Evolutionary conservation across 2,113 vertebrate species (phyloP), one percentile per base, ranked within the genome.

Genomic region (Pogonocichla stellata): DNA sequence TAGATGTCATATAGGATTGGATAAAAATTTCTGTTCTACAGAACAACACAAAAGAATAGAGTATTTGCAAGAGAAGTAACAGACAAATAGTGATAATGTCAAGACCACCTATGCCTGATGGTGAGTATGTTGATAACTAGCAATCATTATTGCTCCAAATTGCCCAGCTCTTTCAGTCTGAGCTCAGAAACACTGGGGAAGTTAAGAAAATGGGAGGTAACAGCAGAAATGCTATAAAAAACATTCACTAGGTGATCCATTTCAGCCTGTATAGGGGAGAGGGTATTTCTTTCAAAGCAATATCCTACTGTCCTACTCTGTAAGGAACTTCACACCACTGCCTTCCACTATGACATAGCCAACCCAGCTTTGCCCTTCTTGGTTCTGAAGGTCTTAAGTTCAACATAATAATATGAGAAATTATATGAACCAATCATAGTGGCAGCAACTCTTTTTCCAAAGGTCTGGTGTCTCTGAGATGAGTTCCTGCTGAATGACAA

Each of bases 371-470:
- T 34, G 66, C 34, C 5, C 5, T 23, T 47, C 28, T 57, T 80
- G 33, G 31, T 26, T 67, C 17, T 24, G 38, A 86, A 69, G 19
- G 3, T 8, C 19, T 19, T 25, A 84, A 80, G 23, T 22, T 34
- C 33, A 79, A 42, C 14, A 62, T 20, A 95, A 31, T 26, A 74
- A 62, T 24, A 47, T 16, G 29, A 90, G 54, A 80, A 92, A 74
- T 73, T 86, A 38, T 8, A 75, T 72, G 86, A 95, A 79, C 64
- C 56, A 33, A 24, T 42, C 5, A 2, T 65, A 80, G 89, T 64
- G 47, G 54, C 66, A 78, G 75, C 72, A 90, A 60, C 67, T 74
- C 65, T 56, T 86, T 96, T 94, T 86, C 69, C 48, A 79, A 92
- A 92, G 50, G 26, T 33, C 51, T 78, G 70, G 43, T 90, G 67